These are phyloP conservation scores for Rosalia funebris DNA, from an alignment of 2,888 invertebrate genomes.

Conservation along the genomic window DNA sequence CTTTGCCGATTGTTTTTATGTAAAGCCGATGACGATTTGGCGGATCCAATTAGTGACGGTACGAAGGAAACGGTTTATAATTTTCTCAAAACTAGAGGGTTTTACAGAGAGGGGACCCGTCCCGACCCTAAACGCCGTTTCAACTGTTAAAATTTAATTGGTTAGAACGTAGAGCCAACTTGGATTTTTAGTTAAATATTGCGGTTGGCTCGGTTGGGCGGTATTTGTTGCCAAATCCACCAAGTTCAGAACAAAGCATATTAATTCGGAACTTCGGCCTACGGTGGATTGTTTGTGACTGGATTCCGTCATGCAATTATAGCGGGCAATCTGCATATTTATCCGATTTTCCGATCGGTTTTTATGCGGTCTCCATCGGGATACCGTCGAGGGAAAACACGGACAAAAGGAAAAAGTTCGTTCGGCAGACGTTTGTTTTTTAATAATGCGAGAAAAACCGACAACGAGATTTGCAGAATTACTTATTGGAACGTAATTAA, in stretches of 20 bases:
- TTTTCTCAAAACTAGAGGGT: no score
- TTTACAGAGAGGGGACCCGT: no score
- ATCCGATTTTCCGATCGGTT: not conserved
- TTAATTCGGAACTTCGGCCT: conserved; percentile 31
- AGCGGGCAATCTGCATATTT: conserved; percentile 8
- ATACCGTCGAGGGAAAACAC: not conserved
- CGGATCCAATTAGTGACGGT: no score
- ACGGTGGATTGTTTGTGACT: conserved; percentile 17
- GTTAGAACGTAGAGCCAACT: conserved; percentile 24
- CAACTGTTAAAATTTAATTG: conserved; percentile 24
- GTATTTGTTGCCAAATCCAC: conserved; percentile 31
- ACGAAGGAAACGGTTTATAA: no score
- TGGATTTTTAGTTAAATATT: conserved; percentile 29
- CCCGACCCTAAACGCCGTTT: not conserved
- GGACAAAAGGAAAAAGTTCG: not conserved
- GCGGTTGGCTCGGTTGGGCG: conserved; percentile 27
- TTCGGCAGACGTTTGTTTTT: no score
- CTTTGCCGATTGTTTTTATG: no score
- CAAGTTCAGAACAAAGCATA: conserved; percentile 31
- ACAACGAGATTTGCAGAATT: no score
- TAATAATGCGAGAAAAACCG: no score
- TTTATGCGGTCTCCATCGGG: not conserved
- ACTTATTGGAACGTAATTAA: no score
- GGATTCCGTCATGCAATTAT: conserved; percentile 22
- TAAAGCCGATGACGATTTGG: no score